Evolutionary conservation across 2,113 vertebrate species (phyloP).

Genomic region (Axis porcinus): DNA sequence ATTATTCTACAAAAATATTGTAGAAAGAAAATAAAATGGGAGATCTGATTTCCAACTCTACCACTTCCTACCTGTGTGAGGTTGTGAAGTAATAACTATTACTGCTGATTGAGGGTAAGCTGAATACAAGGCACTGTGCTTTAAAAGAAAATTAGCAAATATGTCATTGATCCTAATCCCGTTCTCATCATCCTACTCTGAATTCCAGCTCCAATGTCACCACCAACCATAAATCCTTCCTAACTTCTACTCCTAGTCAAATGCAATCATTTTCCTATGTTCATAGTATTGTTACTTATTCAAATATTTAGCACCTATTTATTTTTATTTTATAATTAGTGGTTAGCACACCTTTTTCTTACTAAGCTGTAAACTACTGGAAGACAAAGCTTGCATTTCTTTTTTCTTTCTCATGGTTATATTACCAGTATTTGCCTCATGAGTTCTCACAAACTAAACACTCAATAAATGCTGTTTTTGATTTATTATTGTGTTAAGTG

Average conservation of each 20-base stretch:
- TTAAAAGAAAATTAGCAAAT: not conserved
- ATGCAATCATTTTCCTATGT: not conserved
- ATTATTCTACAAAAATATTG: not conserved
- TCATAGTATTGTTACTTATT: not conserved
- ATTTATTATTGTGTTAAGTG: slow-evolving; percentile 21
- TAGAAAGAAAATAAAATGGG: not conserved
- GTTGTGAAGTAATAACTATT: not conserved
- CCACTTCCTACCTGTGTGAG: not conserved
- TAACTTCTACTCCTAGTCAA: not conserved
- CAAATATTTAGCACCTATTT: not conserved
- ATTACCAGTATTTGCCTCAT: not conserved
- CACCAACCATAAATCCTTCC: not conserved
- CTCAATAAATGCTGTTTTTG: not conserved
- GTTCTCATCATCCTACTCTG: not conserved
- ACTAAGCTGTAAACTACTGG: not conserved
- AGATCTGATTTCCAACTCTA: not conserved
- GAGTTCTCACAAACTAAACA: not conserved
- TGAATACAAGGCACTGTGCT: not conserved
- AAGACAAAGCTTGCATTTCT: not conserved
- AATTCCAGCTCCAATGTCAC: not conserved
- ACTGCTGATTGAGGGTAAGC: not conserved
- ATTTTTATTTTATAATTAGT: not conserved
- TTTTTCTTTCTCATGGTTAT: not conserved
- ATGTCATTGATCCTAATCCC: not conserved
- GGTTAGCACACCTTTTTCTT: not conserved